Base-by-base conservation (phyloP, 2,113 vertebrate species). In the Labrus mixtus region DNA sequence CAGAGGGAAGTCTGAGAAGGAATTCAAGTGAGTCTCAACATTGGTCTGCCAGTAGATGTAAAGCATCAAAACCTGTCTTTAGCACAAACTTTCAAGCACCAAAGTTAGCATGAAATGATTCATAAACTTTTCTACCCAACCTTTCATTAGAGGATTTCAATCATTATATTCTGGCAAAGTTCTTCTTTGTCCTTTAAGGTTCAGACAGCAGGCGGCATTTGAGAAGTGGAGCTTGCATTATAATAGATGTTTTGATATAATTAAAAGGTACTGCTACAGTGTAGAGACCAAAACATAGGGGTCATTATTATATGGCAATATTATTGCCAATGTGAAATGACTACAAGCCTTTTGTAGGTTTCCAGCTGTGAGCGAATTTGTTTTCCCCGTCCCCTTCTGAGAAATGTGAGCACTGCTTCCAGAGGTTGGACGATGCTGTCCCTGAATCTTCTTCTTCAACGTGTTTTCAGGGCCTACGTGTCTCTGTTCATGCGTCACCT, bases 401-500 rank as follows among this genome's bases (percentile, higher is more conserved):
- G 4, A 10, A 20, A 41, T 13, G 45, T 39, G 37, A 48, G 12
- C 2, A 39, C 19, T 20, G 55, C 37, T 59, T 33, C 54, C 11
- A 7, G 53, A 41, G 63, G 16, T 2, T 6, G 29, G 29, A 33
- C 29, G 2, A 3, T 36, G n/a, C 22, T 33, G 13, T 36, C 8
- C 16, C 20, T 50, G 19, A 43, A 11, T 22, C 16, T 23, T 78
- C 5, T 43, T 12, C 15, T 54, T 10, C 9, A 41, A 10, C 20
- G 10, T 17, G 70, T 3, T 71, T 12, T 1, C 82, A 99, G 97
- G 92, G 97, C 98, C 33, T 99, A 99, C 0, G 97, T 99, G 25
- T 99, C 98, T 0, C 94, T 99, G 8, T 99, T 99, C 89, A 99
- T 99, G 98, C 95, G 98, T 55, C 98, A 99, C 84, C 94, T 99